Conservation (phyloP, 2,797 vertebrate genomes). For the Pristis pectinata region DNA sequence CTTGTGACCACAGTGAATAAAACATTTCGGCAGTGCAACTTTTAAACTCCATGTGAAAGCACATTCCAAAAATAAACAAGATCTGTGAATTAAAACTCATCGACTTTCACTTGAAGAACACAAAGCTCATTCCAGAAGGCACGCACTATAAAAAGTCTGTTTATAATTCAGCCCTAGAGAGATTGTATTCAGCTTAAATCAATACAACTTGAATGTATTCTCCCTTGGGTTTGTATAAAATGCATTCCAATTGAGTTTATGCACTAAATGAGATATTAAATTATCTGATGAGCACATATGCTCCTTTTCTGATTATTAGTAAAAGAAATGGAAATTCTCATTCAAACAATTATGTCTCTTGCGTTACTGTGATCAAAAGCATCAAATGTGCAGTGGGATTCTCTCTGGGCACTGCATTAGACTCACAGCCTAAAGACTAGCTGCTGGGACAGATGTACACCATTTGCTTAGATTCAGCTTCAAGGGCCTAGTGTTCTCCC, state of each 20-base stretch:
- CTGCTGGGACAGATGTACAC: neutral
- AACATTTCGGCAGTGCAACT: neutral
- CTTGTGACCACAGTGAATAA: slow-evolving; percentile 8
- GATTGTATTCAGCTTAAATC: slow-evolving; percentile 15
- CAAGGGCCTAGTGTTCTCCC: neutral
- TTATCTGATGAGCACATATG: slow-evolving; percentile 5
- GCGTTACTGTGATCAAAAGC: neutral
- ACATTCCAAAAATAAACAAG: slow-evolving; percentile 21
- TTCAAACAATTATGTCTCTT: neutral
- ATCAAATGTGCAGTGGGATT: neutral
- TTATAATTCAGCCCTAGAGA: slow-evolving; percentile 19
- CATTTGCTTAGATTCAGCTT: neutral
- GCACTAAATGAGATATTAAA: slow-evolving; percentile 16
- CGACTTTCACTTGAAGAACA: neutral
- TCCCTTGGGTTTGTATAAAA: neutral
- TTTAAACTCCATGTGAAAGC: neutral
- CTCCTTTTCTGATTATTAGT: neutral
- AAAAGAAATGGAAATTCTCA: neutral
- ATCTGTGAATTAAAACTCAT: slow-evolving; percentile 1
- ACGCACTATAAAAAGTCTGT: neutral
- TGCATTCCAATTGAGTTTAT: neutral
- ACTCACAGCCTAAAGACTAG: neutral
- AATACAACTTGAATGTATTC: slow-evolving; percentile 5
- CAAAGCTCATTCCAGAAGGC: slow-evolving; percentile 2
- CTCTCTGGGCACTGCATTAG: neutral